Percentiles rank a stretch among this genome's conserved stretches.
Conservation (phyloP, 2,797 vertebrate genomes). For the Cyclura pinguis region DNA sequence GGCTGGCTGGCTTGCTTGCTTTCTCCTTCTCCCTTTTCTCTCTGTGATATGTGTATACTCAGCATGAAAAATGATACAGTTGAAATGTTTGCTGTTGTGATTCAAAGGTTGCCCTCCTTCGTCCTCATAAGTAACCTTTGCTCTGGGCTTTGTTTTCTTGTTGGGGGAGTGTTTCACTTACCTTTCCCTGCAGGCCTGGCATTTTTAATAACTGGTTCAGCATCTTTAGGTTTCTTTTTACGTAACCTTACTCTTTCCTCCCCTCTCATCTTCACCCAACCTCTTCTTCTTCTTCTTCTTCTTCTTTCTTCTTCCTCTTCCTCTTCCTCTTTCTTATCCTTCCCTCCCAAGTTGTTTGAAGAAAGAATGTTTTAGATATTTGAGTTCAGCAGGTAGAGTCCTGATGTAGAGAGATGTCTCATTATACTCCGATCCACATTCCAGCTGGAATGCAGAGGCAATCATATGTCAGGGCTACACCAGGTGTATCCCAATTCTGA, state of each 20-base stretch:
- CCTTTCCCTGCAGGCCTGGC: constrained; percentile 8
- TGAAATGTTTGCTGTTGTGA: constrained; percentile 9
- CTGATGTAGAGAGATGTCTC: constrained; percentile 42
- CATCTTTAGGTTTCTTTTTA: constrained; percentile 55
- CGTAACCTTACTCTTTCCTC: constrained; percentile 18
- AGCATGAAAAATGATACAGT: constrained; percentile 1
- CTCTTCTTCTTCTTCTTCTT: too few relatives aligned
- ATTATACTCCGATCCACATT: constrained; percentile 48
- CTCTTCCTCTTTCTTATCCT: constrained; percentile 9
- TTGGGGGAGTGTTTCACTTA: background rate
- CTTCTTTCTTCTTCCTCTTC: background rate
- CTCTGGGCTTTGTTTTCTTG: constrained; percentile 20
- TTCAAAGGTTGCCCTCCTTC: background rate
- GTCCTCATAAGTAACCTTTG: constrained; percentile 16
- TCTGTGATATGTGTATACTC: too few relatives aligned
- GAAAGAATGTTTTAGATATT: constrained; percentile 63
- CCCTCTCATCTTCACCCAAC: background rate
- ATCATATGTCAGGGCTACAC: background rate
- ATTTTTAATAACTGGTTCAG: background rate
- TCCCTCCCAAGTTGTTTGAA: constrained; percentile 60
- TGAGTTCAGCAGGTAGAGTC: constrained; percentile 69
- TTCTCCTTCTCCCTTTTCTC: background rate
- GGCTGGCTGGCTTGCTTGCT: too few relatives aligned
- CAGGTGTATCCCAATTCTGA: background rate
- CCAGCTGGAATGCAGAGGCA: background rate